Evolutionary conservation across 2,113 vertebrate species (phyloP), one percentile per base, ranked within the genome.

Genomic region (Aegithalos caudatus): DNA sequence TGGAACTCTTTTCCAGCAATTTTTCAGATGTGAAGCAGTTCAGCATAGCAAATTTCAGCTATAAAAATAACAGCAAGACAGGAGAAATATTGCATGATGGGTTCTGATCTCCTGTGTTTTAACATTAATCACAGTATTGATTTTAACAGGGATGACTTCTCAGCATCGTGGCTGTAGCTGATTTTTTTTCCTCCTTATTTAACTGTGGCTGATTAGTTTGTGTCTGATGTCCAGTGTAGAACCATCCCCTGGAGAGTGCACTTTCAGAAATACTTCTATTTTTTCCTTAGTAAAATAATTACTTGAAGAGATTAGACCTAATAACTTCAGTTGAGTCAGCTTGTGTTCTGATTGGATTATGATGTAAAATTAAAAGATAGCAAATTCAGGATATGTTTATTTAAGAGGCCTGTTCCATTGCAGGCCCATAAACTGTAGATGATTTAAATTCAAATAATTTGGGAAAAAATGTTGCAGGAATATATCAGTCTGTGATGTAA

Each of bases 91-190:
- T 90, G 42, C 91, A 86, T 92, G 94, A 92, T 95, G 92, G 93
- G 93, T 96, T 88, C 67, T 80, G 81, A 87, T 91, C 87, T 77
- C 70, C 50, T 67, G 56, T 78, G 80, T 70, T 92, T 90, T 81
- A 67, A 18, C 93, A 94, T 97, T 95, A 96, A 96, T 97, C 90
- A 96, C n/a, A 14, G 38, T 94, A 96, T 96, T 96, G 96, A 97
- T 95, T 96, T 95, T 80, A 95, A 56, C 69, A 78, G 29, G 85
- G 65, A 78, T 86, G 79, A 62, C 79, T 96, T 86, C 90, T 94
- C 87, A 92, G 82, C 72, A 47, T 47, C 90, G 64, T 83, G 56
- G 40, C 66, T 82, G 40, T 48, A 53, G 72, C 62, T 84, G 76
- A 24, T 82, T 96, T 95, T 95, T 95, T 70, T 93, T 70, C 64